phyloP scores from a whole-genome alignment of 30 jellyfish, hydroid and myxozoan species.

The Cassiopea xamachana region DNA sequence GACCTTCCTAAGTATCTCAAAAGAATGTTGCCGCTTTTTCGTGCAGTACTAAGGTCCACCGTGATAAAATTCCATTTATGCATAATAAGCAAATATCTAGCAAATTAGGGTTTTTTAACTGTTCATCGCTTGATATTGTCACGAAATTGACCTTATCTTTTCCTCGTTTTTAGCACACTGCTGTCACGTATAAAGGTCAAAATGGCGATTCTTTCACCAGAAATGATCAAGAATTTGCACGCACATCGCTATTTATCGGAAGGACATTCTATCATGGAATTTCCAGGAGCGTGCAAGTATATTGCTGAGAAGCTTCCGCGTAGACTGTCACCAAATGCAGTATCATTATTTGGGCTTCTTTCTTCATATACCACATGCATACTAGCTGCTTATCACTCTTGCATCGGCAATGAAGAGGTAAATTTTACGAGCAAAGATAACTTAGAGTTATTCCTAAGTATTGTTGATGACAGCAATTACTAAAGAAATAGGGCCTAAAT shows the following conservation, averaged over 20 bases:
- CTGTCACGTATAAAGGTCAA: not conserved
- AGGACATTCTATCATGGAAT: not conserved
- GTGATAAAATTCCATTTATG: no score
- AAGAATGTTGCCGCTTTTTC: no score
- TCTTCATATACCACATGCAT: constrained; percentile 17
- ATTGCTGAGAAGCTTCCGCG: constrained; percentile 21
- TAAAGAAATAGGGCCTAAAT: no score
- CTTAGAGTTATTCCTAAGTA: no score
- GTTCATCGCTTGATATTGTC: no score
- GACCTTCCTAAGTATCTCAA: no score
- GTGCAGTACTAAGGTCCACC: no score
- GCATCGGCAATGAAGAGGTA: constrained; percentile 5
- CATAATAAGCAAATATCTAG: no score
- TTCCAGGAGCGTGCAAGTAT: not conserved
- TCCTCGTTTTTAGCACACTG: not conserved
- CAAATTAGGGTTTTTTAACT: no score
- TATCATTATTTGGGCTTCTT: constrained; percentile 16
- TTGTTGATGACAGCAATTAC: no score
- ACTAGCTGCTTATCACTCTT: not conserved
- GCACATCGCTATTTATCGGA: constrained; percentile 29
- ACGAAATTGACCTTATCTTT: not conserved
- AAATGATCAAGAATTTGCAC: constrained; percentile 1
- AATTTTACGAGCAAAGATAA: not conserved
- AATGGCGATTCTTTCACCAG: constrained; percentile 27
- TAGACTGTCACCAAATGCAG: constrained; percentile 33